A percentile compares a stretch with the other conserved stretches of the same genome.
phyloP scores from a whole-genome alignment of 2,888 invertebrate genomes.

The Ophioninae sp. region DNA sequence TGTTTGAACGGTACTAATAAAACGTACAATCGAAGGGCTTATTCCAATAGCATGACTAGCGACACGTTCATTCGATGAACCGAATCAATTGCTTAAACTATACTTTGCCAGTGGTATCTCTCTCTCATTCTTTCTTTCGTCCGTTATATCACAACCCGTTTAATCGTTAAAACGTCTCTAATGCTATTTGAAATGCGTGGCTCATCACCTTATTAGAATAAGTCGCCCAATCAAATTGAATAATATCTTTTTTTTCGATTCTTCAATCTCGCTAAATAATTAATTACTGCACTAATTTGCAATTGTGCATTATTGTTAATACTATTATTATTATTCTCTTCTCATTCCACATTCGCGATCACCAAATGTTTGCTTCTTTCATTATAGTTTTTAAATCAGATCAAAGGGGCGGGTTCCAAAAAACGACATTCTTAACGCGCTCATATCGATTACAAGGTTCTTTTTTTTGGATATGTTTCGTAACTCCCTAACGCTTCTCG shows the following conservation, averaged over 20 bases:
- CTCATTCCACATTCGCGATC: constrained; percentile 26
- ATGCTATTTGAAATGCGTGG: constrained; percentile 59
- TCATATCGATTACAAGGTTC: constrained; percentile 63
- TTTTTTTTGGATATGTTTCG: constrained; percentile 63
- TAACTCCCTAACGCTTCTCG: constrained; percentile 60
- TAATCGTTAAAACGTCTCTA: constrained; percentile 58
- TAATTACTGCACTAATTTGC: constrained; percentile 64
- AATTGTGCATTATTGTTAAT: constrained; percentile 61
- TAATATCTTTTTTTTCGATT: constrained; percentile 54
- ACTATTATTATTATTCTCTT: background rate
- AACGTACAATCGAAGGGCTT: constrained; percentile 63
- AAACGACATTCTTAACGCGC: constrained; percentile 64
- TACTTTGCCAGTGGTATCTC: constrained; percentile 59
- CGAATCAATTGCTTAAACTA: constrained; percentile 57
- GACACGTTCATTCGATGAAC: constrained; percentile 61
- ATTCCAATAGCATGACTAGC: constrained; percentile 65
- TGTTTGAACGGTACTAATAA: constrained; percentile 42
- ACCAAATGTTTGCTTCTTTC: constrained; percentile 14
- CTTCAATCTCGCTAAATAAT: constrained; percentile 59
- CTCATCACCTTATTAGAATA: constrained; percentile 65
- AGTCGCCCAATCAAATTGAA: constrained; percentile 65
- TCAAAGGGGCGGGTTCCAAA: constrained; percentile 73
- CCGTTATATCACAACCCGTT: constrained; percentile 61
- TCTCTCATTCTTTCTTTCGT: constrained; percentile 33
- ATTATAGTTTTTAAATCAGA: constrained; percentile 60